phyloP scores from a whole-genome alignment of 2,113 vertebrate genomes.

The Bostrychus sinensis region DNA sequence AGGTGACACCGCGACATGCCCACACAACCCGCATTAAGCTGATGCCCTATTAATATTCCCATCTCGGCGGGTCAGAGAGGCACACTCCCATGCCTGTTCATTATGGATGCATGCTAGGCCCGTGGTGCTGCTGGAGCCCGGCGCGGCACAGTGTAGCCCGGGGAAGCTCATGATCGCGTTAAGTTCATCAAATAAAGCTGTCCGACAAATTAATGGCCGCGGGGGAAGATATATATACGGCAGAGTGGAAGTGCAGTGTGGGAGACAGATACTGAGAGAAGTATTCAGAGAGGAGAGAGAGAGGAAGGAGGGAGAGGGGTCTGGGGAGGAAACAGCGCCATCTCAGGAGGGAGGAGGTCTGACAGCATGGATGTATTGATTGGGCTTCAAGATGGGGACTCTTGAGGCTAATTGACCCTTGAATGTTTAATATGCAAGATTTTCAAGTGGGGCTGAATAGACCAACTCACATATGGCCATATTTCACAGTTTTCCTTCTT shows the following conservation, averaged over 20 bases:
- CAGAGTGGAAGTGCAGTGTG: conserved; percentile 4
- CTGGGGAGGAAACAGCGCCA: conserved; percentile 49
- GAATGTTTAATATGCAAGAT: background rate
- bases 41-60: conserved; percentile 49
- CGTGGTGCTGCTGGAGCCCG: conserved; percentile 42
- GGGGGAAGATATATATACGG: conserved; percentile 11
- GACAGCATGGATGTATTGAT: background rate
- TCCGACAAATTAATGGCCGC: conserved; percentile 59
- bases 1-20: conserved; percentile 53
- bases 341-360: conserved; percentile 28
- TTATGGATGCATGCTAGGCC: conserved; percentile 55
- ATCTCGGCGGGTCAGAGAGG: conserved; percentile 52
- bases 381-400: background rate
- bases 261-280: conserved; percentile 21
- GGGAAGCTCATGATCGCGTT: conserved; percentile 69
- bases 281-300: conserved; percentile 3
- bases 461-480: background rate
- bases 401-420: background rate
- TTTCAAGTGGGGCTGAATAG: background rate
- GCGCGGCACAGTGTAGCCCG: conserved; percentile 38
- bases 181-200: conserved; percentile 73
- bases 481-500: background rate
- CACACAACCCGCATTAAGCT: conserved; percentile 42
- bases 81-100: conserved; percentile 63
- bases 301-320: conserved; percentile 1